phyloP scores from a whole-genome alignment of 2,888 invertebrate species.

The Pollenia griseotomentosa region DNA sequence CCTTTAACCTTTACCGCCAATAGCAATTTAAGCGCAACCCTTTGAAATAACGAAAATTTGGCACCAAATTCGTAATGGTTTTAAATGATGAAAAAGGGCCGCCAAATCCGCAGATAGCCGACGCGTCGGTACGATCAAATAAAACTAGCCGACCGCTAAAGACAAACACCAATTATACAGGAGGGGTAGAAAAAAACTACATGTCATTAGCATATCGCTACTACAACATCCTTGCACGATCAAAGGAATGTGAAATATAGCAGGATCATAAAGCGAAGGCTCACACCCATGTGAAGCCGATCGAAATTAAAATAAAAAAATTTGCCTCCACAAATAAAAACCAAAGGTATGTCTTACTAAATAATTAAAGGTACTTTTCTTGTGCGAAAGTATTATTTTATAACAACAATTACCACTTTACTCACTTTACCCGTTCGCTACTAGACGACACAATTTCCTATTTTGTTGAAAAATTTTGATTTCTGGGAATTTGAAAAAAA shows the following conservation, averaged over 20 bases:
- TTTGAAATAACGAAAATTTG: slow-evolving; percentile 36
- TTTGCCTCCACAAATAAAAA: slow-evolving; percentile 10
- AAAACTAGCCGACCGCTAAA: slow-evolving; percentile 41
- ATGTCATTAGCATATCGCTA: slow-evolving; percentile 67
- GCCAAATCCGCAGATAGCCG: not conserved
- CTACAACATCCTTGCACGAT: slow-evolving; percentile 28
- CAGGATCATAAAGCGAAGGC: slow-evolving; percentile 60
- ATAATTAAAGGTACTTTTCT: not conserved
- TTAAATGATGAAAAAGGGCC: slow-evolving; percentile 34
- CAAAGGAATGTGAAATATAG: slow-evolving; percentile 37
- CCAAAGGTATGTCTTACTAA: not conserved
- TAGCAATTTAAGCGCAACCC: not conserved
- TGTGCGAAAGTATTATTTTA: not conserved
- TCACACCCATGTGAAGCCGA: slow-evolving; percentile 73
- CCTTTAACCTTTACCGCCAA: slow-evolving; percentile 1
- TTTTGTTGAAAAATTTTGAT: not conserved
- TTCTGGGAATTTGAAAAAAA: slow-evolving; percentile 50
- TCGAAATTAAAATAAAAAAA: slow-evolving; percentile 52
- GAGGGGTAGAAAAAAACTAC: not conserved
- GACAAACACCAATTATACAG: slow-evolving; percentile 33
- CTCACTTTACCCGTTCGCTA: not conserved
- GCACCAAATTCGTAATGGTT: slow-evolving; percentile 68
- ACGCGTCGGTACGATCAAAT: not conserved
- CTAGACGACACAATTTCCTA: slow-evolving; percentile 16
- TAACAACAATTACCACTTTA: slow-evolving; percentile 12